These are phyloP conservation scores for Furcifer pardalis DNA, from an alignment of 2,797 vertebrate species.

Conservation along the genomic window DNA sequence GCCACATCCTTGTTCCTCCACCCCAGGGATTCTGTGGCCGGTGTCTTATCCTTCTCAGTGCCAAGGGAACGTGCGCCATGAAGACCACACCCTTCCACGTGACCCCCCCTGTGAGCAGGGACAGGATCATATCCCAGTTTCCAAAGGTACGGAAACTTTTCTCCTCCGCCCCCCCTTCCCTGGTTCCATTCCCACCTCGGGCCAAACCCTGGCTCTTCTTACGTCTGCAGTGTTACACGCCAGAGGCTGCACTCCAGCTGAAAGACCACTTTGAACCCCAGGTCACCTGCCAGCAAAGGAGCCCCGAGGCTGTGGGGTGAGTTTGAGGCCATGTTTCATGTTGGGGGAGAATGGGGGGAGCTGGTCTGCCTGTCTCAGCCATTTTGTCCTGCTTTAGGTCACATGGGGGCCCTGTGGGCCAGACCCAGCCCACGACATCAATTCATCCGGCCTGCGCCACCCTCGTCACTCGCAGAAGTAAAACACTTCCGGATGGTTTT, in stretches of 20 bases:
- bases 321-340: conserved; percentile 38
- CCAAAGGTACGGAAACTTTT: conserved; percentile 79
- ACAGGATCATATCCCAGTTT: conserved; percentile 83
- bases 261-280: conserved; percentile 82
- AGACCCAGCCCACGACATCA: too few species aligned
- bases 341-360: too few species aligned
- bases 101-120: conserved; percentile 77
- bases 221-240: conserved; percentile 82
- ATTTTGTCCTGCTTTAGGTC: background rate
- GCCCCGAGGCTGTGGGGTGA: conserved; percentile 78
- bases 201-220: background rate
- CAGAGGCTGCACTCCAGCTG: conserved; percentile 83
- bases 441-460: too few species aligned
- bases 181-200: background rate
- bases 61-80: conserved; percentile 58
- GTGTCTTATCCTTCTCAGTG: conserved; percentile 2
- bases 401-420: too few species aligned
- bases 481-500: too few species aligned
- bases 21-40: too few species aligned
- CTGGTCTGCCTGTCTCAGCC: too few species aligned
- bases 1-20: background rate
- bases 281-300: conserved; percentile 78
- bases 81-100: conserved; percentile 70
- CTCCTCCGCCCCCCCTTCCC: too few species aligned
- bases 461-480: too few species aligned